phyloP scores from a whole-genome alignment of 2,797 vertebrate genomes.

The Gymnothorax javanicus region DNA sequence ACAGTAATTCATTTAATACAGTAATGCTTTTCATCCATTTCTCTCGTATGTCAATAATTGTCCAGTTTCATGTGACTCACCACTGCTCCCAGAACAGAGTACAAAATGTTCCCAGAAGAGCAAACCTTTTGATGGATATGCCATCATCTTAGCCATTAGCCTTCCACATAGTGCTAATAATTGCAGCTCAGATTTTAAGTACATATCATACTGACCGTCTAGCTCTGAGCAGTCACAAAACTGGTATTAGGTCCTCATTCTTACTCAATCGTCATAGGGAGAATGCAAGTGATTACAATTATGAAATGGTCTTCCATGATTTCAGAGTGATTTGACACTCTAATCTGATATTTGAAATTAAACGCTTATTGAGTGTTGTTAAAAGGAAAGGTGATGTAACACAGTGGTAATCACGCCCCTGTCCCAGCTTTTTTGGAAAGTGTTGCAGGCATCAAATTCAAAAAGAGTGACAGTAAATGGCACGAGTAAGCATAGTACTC shows the following conservation, averaged over 20 bases:
- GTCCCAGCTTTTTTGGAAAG: too few species aligned
- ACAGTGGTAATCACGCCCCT: too few species aligned
- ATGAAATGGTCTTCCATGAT: too few species aligned
- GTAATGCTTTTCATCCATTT: conserved; percentile 17
- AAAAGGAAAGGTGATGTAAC: too few species aligned
- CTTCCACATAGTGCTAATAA: neutral
- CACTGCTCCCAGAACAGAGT: neutral
- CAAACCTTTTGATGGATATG: neutral
- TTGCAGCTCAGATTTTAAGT: neutral
- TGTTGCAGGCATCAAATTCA: too few species aligned
- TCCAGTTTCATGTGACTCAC: conserved; percentile 1
- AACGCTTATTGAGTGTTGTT: too few species aligned
- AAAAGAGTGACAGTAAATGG: too few species aligned
- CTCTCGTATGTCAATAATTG: conserved; percentile 16
- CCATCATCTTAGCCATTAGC: neutral
- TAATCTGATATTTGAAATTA: too few species aligned
- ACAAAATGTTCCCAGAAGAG: neutral
- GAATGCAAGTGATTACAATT: neutral
- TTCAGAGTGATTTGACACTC: too few species aligned
- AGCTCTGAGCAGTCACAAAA: neutral
- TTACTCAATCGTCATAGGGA: neutral
- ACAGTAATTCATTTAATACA: neutral
- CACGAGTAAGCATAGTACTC: too few species aligned
- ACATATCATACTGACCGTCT: neutral
- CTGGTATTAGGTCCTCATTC: neutral